Percentiles rank a stretch among this genome's conserved stretches.
phyloP scores from a whole-genome alignment of 2,797 vertebrate genomes.

The Sebastes hopkinsi region DNA sequence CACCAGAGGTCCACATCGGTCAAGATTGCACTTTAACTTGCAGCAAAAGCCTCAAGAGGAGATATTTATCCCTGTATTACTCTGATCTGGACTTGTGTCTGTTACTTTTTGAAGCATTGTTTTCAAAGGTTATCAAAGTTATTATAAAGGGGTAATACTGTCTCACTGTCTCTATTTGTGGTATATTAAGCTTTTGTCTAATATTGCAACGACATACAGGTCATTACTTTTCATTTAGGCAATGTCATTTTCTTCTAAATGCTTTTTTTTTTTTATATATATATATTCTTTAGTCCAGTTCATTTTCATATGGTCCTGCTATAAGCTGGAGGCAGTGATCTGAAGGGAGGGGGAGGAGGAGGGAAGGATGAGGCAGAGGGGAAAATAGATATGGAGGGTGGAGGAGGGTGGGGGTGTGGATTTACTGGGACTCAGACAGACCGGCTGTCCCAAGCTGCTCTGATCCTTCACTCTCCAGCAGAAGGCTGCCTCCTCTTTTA shows the following conservation, averaged over 20 bases:
- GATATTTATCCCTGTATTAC: background rate
- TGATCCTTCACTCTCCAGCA: constrained; percentile 71
- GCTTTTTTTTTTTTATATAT: background rate
- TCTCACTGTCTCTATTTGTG: background rate
- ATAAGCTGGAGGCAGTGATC: constrained; percentile 46
- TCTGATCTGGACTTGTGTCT: background rate
- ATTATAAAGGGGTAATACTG: background rate
- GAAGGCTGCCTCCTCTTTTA: constrained; percentile 34
- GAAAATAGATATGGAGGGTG: constrained; percentile 51
- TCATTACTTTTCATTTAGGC: background rate
- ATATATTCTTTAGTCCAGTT: background rate
- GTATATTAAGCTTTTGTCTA: background rate
- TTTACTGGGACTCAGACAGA: constrained; percentile 71
- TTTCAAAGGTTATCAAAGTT: background rate
- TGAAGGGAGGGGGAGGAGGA: constrained; percentile 42
- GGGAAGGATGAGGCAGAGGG: constrained; percentile 47
- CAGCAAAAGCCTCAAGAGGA: background rate
- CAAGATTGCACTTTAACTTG: background rate
- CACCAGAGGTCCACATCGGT: constrained; percentile 37
- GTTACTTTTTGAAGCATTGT: background rate
- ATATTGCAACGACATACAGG: too few species aligned
- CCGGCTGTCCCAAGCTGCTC: constrained; percentile 74
- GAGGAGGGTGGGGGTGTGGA: constrained; percentile 29
- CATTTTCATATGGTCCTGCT: constrained; percentile 38
- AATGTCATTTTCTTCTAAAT: background rate